Evolutionary conservation across 92 coral and sea anemone genomes (phyloP).

Genomic region (Zoanthus sansibaricus): DNA sequence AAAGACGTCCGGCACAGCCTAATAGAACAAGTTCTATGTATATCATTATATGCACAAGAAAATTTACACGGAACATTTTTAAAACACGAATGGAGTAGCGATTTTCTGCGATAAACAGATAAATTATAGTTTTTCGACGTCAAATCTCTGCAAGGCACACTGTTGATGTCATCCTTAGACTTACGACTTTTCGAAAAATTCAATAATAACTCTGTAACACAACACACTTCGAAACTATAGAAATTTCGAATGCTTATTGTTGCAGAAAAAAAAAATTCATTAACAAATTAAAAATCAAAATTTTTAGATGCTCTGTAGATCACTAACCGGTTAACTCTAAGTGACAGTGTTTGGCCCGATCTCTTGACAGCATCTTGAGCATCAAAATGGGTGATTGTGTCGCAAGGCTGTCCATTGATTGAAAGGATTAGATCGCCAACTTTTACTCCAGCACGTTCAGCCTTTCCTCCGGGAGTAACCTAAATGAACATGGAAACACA

Average conservation of each 20-base stretch:
- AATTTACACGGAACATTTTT: not conserved
- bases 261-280: not conserved
- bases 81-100: not conserved
- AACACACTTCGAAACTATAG: not conserved
- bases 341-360: constrained; percentile 76
- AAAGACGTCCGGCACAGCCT: not conserved
- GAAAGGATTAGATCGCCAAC: constrained; percentile 75
- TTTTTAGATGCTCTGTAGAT: no score
- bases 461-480: constrained; percentile 98
- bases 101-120: no score
- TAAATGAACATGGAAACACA: constrained; percentile 42
- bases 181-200: not conserved
- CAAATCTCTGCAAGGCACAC: no score
- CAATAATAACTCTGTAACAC: not conserved
- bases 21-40: not conserved
- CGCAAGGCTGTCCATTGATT: constrained; percentile 78
- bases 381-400: constrained; percentile 86
- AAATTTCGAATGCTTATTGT: not conserved
- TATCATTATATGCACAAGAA: not conserved
- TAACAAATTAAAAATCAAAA: not conserved
- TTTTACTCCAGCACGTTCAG: constrained; percentile 66
- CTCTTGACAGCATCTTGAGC: constrained; percentile 93
- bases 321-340: constrained; percentile 80
- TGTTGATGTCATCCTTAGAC: no score
- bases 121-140: no score